These are phyloP conservation scores for Pangasius larnaudii DNA, from an alignment of 2,797 vertebrate genomes.

Conservation along the genomic window DNA sequence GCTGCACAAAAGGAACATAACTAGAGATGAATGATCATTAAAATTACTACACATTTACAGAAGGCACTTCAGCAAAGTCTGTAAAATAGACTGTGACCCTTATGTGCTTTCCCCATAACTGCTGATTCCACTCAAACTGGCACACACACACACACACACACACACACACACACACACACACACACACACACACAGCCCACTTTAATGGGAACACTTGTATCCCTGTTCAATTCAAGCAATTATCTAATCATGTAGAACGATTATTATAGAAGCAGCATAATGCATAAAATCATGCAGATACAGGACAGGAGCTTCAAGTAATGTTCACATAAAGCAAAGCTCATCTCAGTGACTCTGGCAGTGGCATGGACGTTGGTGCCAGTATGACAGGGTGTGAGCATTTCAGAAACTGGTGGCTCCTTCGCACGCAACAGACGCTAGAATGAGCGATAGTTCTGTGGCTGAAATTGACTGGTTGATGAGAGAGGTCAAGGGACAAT, in stretches of 20 bases:
- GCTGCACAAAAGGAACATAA: background rate
- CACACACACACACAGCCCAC: background rate
- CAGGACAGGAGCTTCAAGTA: background rate
- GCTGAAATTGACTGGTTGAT: background rate
- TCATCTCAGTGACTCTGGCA: background rate
- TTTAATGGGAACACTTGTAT: background rate
- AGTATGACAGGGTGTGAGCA: background rate
- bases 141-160: background rate
- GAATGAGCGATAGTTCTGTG: background rate
- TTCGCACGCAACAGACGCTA: background rate
- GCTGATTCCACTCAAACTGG: slow-evolving; percentile 2
- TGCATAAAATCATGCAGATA: background rate
- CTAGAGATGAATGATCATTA: background rate
- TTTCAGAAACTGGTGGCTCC: background rate
- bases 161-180: no score
- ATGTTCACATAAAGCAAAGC: background rate
- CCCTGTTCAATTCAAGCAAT: background rate
- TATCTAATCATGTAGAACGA: background rate
- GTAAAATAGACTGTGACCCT: background rate
- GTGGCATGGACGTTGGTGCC: background rate
- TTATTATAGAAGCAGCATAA: background rate
- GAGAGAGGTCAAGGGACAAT: background rate
- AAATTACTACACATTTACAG: background rate
- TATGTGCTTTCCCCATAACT: background rate
- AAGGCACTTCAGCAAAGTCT: background rate